Evolutionary conservation across 2,888 invertebrate genomes (phyloP).

Genomic region (Augochlorella aurata): DNA sequence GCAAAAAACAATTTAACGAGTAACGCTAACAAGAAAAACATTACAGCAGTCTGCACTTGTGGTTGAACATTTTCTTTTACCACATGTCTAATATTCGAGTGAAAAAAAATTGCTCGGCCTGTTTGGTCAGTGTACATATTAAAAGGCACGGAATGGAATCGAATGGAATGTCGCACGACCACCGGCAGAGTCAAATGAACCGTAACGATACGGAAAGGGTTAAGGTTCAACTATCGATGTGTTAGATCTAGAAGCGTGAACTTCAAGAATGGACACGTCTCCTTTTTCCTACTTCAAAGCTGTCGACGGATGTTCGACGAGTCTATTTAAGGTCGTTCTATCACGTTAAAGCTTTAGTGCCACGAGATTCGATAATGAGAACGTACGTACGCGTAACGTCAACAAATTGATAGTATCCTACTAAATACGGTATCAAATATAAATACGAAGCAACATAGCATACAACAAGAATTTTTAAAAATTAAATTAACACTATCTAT

Average conservation of each 20-base stretch:
- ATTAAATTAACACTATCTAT: constrained; percentile 48
- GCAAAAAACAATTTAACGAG: neutral
- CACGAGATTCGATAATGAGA: constrained; percentile 31
- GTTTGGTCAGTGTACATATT: neutral
- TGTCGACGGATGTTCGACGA: constrained; percentile 42
- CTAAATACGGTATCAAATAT: constrained; percentile 33
- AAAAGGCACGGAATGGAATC: neutral
- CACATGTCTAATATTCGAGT: neutral
- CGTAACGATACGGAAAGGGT: constrained; percentile 1
- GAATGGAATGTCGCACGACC: constrained; percentile 8
- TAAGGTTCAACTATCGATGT: neutral
- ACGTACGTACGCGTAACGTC: constrained; percentile 26
- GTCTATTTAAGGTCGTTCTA: constrained; percentile 15
- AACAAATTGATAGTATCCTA: constrained; percentile 23
- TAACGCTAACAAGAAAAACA: neutral
- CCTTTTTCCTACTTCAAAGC: constrained; percentile 37
- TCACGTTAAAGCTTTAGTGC: constrained; percentile 37
- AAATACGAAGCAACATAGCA: constrained; percentile 53
- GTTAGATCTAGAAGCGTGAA: neutral
- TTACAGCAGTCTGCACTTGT: neutral
- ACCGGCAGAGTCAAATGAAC: neutral
- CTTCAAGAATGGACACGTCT: neutral
- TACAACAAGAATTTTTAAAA: constrained; percentile 48
- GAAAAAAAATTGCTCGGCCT: neutral
- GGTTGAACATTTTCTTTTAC: neutral